Base-by-base conservation (phyloP, 1,140 invertebrate species). In the Arion vulgaris region DNA sequence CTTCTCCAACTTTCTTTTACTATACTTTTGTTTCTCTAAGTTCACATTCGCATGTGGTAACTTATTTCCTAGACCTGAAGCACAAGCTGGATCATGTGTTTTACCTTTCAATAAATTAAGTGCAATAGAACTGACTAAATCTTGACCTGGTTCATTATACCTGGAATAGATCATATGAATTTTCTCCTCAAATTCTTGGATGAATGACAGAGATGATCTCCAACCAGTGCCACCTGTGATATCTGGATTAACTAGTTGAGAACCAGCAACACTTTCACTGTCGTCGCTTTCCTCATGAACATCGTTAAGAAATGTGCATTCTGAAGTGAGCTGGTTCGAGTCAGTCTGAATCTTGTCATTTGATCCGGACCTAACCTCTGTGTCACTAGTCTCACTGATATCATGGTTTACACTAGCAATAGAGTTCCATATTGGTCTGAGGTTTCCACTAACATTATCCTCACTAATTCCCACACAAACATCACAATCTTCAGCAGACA, bases 401-500 rank as follows among this genome's bases (percentile, higher is more conserved):
- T n/a, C n/a, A 51, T 75, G 49, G 32, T 75, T 36, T 38, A 74
- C 41, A 4, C 17, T 39, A 45, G 28, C 72, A 28, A 49, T 74
- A 28, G 15, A 32, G 7, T 75, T 49, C 38, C 32, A 75, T 9
- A 75, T 28, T 32, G 39, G 49, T 17, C 23, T n/a, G n/a, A 28
- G 38, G 34, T 75, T n/a, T 51, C 53, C 4, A 34, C 53, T 75
- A 26, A 23, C 32, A 51, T 75, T 28, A 17, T 32, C 62, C n/a
- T 28, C 62, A 32, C 51, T 19, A 26, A 9, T 26, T 2, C 23
- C 51, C 51, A 15, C 51, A 57, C 11, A 13, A 13, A 32, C 32
- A 51, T 75, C 73, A 7, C 39, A 74, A 39, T 26, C 41, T 5
- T 75, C 45, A 75, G 73, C 39, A 57, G 53, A 57, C 53, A 57